Percentiles rank a stretch among this genome's conserved stretches.
Evolutionary conservation across 2,113 vertebrate genomes (phyloP).

Genomic region (Rhagologus leucostigma): DNA sequence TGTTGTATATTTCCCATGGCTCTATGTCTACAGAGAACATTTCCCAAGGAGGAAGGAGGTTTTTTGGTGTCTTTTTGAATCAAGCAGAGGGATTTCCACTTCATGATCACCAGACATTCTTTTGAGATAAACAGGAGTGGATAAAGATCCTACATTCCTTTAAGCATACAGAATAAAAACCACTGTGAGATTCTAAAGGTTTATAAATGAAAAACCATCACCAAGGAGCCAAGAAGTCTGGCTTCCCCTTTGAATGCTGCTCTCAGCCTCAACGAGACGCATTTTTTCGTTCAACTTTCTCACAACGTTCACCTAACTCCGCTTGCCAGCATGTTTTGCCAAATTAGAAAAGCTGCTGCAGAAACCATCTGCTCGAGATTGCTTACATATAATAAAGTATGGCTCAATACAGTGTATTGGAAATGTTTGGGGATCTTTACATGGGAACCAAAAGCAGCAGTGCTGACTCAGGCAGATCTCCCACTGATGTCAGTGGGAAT

Average conservation of each 20-base stretch:
- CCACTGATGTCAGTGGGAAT: conserved; percentile 22
- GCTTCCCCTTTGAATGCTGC: neutral
- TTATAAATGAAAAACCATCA: conserved; percentile 1
- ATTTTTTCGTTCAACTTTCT: conserved; percentile 17
- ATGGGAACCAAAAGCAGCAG: conserved; percentile 31
- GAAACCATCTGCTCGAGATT: conserved; percentile 48
- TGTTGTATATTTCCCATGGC: neutral
- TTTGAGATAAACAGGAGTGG: neutral
- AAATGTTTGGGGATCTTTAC: conserved; percentile 45
- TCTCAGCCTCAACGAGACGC: neutral
- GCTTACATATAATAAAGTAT: conserved; percentile 3
- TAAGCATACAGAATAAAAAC: conserved; percentile 1
- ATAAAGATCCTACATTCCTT: neutral
- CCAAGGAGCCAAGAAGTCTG: conserved; percentile 12
- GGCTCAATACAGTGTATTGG: neutral
- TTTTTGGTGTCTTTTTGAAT: neutral
- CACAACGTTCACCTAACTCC: conserved; percentile 8
- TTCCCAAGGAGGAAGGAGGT: neutral
- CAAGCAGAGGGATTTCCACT: neutral
- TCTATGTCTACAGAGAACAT: neutral
- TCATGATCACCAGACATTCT: neutral
- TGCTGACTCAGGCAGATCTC: conserved; percentile 46
- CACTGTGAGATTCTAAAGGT: neutral
- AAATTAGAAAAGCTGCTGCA: conserved; percentile 44
- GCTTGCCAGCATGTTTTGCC: conserved; percentile 33